Evolutionary conservation across 2,113 vertebrate species (phyloP).

Genomic region (Barnardius zonarius): DNA sequence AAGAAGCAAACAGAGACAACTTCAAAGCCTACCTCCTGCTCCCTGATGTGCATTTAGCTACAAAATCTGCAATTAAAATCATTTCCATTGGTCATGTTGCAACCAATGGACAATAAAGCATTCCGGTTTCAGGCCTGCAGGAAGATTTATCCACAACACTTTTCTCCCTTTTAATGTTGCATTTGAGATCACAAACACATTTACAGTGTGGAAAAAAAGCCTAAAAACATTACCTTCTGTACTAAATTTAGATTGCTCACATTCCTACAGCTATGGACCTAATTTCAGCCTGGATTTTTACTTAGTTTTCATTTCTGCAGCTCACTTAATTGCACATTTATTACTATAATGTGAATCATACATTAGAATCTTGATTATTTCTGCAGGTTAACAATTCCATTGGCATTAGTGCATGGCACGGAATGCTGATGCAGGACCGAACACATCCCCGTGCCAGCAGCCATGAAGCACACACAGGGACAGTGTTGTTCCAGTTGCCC

Average conservation of each 20-base stretch:
- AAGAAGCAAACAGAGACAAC: background rate
- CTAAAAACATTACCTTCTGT: background rate
- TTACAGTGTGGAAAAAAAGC: background rate
- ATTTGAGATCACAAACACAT: background rate
- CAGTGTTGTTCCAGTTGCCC: background rate
- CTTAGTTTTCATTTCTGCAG: background rate
- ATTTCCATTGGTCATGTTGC: too few relatives aligned
- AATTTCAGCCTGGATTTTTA: background rate
- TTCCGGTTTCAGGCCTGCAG: background rate
- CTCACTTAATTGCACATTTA: background rate
- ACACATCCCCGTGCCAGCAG: fast-evolving
- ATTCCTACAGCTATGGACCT: background rate
- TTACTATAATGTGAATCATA: background rate
- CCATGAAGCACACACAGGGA: background rate
- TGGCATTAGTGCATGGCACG: fast-evolving
- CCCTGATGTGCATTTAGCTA: background rate
- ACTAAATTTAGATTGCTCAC: background rate
- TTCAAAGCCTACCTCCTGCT: too few relatives aligned
- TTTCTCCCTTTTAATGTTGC: background rate
- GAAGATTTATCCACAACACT: background rate
- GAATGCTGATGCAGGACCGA: background rate
- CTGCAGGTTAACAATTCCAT: background rate
- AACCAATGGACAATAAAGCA: background rate
- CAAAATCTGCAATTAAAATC: background rate
- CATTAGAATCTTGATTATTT: background rate